These are phyloP conservation scores for Taphrorychus bicolor DNA, from an alignment of 2,888 invertebrate genomes.

Conservation along the genomic window DNA sequence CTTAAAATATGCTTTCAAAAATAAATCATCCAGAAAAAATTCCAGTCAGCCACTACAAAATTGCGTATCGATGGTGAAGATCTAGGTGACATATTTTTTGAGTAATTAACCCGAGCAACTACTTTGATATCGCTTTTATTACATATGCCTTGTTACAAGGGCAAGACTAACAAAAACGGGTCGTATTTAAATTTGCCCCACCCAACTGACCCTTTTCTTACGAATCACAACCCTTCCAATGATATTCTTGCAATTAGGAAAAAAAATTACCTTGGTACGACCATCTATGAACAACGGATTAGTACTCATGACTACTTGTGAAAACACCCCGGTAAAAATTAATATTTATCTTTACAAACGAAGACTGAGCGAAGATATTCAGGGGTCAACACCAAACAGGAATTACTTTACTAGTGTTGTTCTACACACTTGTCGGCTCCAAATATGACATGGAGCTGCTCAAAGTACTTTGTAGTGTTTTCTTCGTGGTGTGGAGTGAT, in stretches of 20 bases:
- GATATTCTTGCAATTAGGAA: too few relatives aligned
- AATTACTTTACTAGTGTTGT: constrained; percentile 54
- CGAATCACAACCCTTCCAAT: too few relatives aligned
- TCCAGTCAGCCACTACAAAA: neutral
- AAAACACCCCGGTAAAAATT: constrained; percentile 12
- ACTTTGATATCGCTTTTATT: neutral
- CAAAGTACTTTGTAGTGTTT: constrained; percentile 41
- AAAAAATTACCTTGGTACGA: too few relatives aligned
- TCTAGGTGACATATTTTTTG: constrained; percentile 9
- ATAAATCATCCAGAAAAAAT: too few relatives aligned
- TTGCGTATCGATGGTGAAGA: neutral
- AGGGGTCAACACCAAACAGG: constrained; percentile 54
- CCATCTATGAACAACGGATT: too few relatives aligned
- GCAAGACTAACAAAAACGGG: too few relatives aligned
- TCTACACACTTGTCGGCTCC: constrained; percentile 51
- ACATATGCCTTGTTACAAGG: neutral
- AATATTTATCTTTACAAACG: constrained; percentile 28
- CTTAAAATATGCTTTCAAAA: too few relatives aligned
- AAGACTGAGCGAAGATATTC: constrained; percentile 42
- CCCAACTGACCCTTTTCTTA: too few relatives aligned
- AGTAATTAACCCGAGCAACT: neutral
- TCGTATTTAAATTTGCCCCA: too few relatives aligned
- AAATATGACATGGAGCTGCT: constrained; percentile 51
- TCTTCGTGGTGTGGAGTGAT: constrained; percentile 31
- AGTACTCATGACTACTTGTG: neutral